Conservation (phyloP, 2,888 invertebrate species). For the Eristalis intricaria region DNA sequence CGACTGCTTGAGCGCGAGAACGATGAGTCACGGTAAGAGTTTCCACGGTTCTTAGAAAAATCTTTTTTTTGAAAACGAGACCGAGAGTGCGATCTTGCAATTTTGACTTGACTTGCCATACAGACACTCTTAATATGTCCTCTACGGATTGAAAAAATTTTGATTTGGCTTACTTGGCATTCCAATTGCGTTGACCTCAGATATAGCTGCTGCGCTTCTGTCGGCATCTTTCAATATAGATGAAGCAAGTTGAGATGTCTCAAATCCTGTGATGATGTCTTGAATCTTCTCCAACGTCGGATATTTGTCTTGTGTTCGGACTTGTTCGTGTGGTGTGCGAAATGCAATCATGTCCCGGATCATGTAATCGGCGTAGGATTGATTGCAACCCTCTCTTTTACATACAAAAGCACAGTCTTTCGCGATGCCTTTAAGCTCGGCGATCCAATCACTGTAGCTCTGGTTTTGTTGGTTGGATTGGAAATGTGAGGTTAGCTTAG, state of each 20-base stretch:
- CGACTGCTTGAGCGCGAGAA: too few species aligned
- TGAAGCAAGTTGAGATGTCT: conserved; percentile 2
- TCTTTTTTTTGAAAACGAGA: too few species aligned
- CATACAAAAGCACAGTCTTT: conserved; percentile 49
- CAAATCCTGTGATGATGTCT: conserved; percentile 20
- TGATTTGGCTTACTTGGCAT: conserved; percentile 27
- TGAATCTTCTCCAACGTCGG: conserved; percentile 40
- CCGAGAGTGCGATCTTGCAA: too few species aligned
- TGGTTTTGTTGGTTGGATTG: conserved; percentile 34
- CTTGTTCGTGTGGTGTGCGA: conserved; percentile 50
- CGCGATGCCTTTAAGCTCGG: conserved; percentile 51
- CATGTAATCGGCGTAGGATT: conserved; percentile 54
- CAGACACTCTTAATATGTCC: conserved; percentile 52
- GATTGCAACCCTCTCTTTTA: conserved; percentile 36
- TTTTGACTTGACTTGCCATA: conserved; percentile 11
- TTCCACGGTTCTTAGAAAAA: too few species aligned
- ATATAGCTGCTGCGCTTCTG: background rate
- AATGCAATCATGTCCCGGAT: conserved; percentile 55
- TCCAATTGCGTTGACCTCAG: conserved; percentile 5
- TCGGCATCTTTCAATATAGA: conserved; percentile 4
- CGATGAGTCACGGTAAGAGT: too few species aligned
- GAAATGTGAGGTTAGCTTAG: conserved; percentile 26
- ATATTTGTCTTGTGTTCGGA: conserved; percentile 48
- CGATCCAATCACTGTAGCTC: conserved; percentile 38
- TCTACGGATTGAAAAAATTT: conserved; percentile 8